Conservation (phyloP, 2,797 vertebrate species). For the Falco concolor region DNA sequence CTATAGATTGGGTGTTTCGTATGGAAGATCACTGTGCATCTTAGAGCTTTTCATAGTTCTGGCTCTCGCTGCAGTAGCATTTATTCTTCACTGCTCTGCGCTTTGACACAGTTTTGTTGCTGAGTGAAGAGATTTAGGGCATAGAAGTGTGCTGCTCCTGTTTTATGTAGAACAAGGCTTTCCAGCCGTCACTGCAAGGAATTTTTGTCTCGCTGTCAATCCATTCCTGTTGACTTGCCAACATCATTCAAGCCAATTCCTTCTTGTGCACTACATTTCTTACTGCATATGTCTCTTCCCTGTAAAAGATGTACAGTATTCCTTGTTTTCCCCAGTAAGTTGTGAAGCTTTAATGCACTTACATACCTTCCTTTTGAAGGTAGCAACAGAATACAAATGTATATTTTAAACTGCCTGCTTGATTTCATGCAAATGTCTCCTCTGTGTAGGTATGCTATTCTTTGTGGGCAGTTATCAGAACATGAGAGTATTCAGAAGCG, state of each 20-base stretch:
- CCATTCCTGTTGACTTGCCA: neutral
- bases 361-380: neutral
- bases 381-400: fast-evolving
- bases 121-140: neutral
- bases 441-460: slow-evolving; percentile 73
- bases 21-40: fast-evolving
- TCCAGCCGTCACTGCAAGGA: fast-evolving
- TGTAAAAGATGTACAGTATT: neutral
- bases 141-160: neutral
- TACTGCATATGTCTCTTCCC: neutral
- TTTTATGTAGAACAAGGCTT: neutral
- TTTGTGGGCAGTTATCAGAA: slow-evolving; percentile 74
- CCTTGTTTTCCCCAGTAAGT: neutral
- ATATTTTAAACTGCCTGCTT: neutral
- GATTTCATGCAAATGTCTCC: neutral
- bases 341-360: neutral
- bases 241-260: fast-evolving
- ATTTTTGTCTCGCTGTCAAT: fast-evolving
- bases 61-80: neutral
- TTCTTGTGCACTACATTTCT: fast-evolving
- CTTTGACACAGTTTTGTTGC: neutral
- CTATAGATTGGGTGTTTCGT: fast-evolving
- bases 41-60: neutral
- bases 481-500: slow-evolving; percentile 76
- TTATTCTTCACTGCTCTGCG: neutral